Base-by-base conservation (phyloP, 1,140 invertebrate genomes). In the Cyclargus thomasi region DNA sequence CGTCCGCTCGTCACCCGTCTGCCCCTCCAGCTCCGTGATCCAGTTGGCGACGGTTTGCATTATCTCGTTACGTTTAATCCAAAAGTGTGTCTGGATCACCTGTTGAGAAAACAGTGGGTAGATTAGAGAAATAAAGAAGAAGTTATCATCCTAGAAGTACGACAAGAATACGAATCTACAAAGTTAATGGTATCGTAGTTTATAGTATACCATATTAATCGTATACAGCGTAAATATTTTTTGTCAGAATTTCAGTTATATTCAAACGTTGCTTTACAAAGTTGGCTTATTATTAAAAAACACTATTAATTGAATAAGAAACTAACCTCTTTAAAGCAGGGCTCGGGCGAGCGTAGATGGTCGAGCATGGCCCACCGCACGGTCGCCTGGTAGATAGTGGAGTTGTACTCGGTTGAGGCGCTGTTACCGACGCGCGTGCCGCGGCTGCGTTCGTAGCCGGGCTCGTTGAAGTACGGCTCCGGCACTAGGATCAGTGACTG, bases 391-490 rank as follows among this genome's bases (percentile, higher is more conserved):
- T 97, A 95, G 78, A 99, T 98, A 88, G 98, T 98, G 71, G 97
- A 95, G 90, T 99, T 98, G 90, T 99, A 99, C 87, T 98, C 97
- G 77, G 95, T 92, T 75, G 95, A 96, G 86, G 96, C 97, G 83
- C 95, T 95, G 75, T 94, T 96, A 71, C 97, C 98, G 23, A 95
- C 94, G 20, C 96, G 94, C 62, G 97, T 97, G 63, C 97, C 97
- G 53, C 97, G 92, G 67, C 96, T 96, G 70, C 97, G 93, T 91
- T 99, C 98, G 90, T 98, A 99, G 21, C 98, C 98, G 21, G 98
- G 98, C 89, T 99, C 98, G 91, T 99, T 99, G 90, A 99, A 99
- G 89, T 99, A 99, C 8, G 98, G 98, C 88, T 99, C 97, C 47
- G 96, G 95, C 16, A 99, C 97, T 70, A 99, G 91, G 81, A 99